Percentiles rank a stretch among this genome's conserved stretches.
phyloP scores from a whole-genome alignment of 2,888 invertebrate genomes.

The Hemistola chrysoprasaria region DNA sequence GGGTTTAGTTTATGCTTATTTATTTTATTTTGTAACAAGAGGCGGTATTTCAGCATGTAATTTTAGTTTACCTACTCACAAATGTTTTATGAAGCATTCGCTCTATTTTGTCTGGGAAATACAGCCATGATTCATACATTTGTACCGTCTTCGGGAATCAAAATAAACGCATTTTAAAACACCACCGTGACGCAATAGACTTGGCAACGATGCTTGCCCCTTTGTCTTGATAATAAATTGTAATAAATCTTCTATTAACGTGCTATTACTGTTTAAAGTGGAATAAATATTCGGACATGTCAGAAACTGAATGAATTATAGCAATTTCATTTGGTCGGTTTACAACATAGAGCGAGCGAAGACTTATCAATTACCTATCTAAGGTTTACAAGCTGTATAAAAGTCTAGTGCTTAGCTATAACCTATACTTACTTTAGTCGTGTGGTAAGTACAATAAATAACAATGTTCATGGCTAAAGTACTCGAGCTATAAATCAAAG shows the following conservation, averaged over 20 bases:
- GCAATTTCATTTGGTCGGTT: too few species aligned
- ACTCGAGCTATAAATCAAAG: slow-evolving; percentile 5
- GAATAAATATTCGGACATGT: slow-evolving; percentile 4
- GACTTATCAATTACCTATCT: too few species aligned
- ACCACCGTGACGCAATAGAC: slow-evolving; percentile 32
- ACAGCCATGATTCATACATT: slow-evolving; percentile 36
- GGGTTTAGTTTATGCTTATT: too few species aligned
- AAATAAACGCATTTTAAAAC: slow-evolving; percentile 28
- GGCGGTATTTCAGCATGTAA: too few species aligned
- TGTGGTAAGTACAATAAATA: slow-evolving; percentile 8
- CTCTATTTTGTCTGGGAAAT: slow-evolving; percentile 28
- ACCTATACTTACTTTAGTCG: slow-evolving; percentile 12
- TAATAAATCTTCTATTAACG: slow-evolving; percentile 25
- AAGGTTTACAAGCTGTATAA: too few species aligned
- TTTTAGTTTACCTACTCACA: neutral
- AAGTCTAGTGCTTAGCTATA: too few species aligned
- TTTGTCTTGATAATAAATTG: slow-evolving; percentile 23
- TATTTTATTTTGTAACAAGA: too few species aligned
- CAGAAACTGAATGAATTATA: too few species aligned
- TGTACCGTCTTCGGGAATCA: slow-evolving; percentile 17
- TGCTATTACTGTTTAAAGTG: slow-evolving; percentile 9
- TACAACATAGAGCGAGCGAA: too few species aligned
- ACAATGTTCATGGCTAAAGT: slow-evolving; percentile 5
- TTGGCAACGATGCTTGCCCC: slow-evolving; percentile 31
- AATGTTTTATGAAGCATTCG: neutral